Conservation (phyloP, 2,797 vertebrate genomes). For the Acanthurus leucopareius region DNA sequence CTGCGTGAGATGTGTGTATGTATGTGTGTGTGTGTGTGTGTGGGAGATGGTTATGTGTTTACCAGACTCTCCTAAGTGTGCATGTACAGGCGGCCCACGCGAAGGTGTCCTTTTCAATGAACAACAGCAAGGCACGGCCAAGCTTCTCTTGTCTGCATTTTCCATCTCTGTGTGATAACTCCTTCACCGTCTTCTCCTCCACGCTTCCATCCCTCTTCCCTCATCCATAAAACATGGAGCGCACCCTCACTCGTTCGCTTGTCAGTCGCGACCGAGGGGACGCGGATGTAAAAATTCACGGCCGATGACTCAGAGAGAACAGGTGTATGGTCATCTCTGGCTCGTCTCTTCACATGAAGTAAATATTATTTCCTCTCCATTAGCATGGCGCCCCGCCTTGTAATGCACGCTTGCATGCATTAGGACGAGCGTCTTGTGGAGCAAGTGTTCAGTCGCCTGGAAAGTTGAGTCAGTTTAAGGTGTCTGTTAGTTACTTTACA, state of each 20-base stretch:
- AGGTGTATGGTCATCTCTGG: slow-evolving; percentile 32
- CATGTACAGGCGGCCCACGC: slow-evolving; percentile 9
- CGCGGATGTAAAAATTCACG: slow-evolving; percentile 58
- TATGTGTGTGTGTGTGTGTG: slow-evolving; percentile 11
- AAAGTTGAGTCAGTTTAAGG: not conserved
- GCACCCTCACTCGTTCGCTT: slow-evolving; percentile 1
- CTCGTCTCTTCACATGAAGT: slow-evolving; percentile 30
- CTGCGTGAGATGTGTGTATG: slow-evolving; percentile 1
- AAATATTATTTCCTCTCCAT: slow-evolving; percentile 55
- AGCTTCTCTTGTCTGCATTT: slow-evolving; percentile 19
- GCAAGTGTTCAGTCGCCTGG: not conserved
- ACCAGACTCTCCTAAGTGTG: slow-evolving; percentile 25
- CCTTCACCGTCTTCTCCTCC: slow-evolving; percentile 40
- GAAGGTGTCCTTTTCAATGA: slow-evolving; percentile 3
- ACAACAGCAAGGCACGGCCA: slow-evolving; percentile 33
- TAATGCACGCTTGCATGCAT: slow-evolving; percentile 11
- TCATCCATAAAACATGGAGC: slow-evolving; percentile 73
- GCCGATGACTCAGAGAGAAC: slow-evolving; percentile 47
- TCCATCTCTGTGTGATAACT: slow-evolving; percentile 50
- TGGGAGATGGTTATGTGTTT: slow-evolving; percentile 38
- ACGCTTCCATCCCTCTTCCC: slow-evolving; percentile 22
- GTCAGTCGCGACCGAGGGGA: slow-evolving; percentile 34
- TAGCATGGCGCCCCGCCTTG: not conserved
- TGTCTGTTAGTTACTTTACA: slow-evolving; percentile 21
- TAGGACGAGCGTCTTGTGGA: not conserved